Conservation (phyloP, 2,888 invertebrate genomes). For the Synergus umbraculus region DNA sequence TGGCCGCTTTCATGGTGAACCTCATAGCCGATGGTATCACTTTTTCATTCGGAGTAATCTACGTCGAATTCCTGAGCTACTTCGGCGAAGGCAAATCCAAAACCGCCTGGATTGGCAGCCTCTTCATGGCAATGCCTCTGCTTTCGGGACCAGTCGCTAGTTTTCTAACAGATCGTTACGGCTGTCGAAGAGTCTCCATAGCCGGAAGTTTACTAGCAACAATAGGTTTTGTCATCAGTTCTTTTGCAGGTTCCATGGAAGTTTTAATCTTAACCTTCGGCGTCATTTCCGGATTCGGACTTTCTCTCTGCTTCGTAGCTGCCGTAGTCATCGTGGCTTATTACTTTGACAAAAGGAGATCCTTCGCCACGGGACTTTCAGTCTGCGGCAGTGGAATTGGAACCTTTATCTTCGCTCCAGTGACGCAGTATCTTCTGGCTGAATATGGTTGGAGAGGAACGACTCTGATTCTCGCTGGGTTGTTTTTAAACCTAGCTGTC, state of each 20-base stretch:
- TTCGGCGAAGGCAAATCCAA: conserved; percentile 91
- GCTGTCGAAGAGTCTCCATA: conserved; percentile 88
- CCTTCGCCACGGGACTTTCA: conserved; percentile 91
- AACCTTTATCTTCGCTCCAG: conserved; percentile 91
- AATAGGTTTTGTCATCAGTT: conserved; percentile 87
- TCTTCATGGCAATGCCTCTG: conserved; percentile 95
- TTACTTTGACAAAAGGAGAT: conserved; percentile 91
- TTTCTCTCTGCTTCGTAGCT: conserved; percentile 92
- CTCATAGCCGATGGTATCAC: conserved; percentile 95
- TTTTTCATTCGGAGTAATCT: conserved; percentile 94
- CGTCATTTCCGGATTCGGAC: conserved; percentile 89
- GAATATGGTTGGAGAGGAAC: conserved; percentile 92
- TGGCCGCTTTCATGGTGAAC: conserved; percentile 92
- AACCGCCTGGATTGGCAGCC: conserved; percentile 93
- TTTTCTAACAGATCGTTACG: conserved; percentile 88
- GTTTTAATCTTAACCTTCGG: conserved; percentile 90
- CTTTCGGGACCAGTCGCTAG: conserved; percentile 91
- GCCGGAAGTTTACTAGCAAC: conserved; percentile 88
- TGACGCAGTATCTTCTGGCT: conserved; percentile 85
- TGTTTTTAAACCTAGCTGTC: conserved; percentile 89
- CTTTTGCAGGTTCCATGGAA: conserved; percentile 87
- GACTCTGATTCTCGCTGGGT: conserved; percentile 88
- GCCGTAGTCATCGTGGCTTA: conserved; percentile 94
- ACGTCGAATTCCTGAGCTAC: conserved; percentile 89
- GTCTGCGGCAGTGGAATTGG: conserved; percentile 94